Conservation (phyloP, 1,140 invertebrate genomes). For the Drosophila ironensis region DNA sequence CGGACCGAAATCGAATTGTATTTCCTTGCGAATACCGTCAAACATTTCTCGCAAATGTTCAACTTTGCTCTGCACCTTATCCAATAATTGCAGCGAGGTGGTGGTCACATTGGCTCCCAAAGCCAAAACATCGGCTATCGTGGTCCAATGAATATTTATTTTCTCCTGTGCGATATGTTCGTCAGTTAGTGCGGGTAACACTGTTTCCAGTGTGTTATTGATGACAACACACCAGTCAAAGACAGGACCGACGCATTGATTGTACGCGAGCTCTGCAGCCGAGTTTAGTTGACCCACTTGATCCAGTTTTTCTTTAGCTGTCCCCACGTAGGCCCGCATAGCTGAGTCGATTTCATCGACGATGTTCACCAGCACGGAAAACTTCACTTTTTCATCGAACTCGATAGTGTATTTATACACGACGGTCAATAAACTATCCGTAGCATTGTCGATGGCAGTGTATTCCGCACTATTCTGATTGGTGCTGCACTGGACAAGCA, state of each 20-base stretch:
- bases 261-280: not conserved
- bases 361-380: not conserved
- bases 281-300: not conserved
- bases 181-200: not conserved
- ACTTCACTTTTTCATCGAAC: not conserved
- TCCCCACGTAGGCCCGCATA: not conserved
- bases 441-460: not conserved
- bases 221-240: not conserved
- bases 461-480: not conserved
- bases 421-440: not conserved
- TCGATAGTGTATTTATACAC: not conserved
- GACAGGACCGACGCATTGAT: not conserved
- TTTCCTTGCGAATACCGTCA: not conserved
- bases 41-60: not conserved
- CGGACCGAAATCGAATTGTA: not conserved
- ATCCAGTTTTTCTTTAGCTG: not conserved
- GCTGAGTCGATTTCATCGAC: not conserved
- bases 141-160: not conserved
- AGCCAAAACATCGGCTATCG: not conserved
- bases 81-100: not conserved
- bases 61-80: not conserved
- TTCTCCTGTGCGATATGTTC: not conserved
- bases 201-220: not conserved
- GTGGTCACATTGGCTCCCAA: not conserved
- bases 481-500: not conserved